phyloP scores from a whole-genome alignment of 2,888 invertebrate genomes.

The Lathronympha strigana region DNA sequence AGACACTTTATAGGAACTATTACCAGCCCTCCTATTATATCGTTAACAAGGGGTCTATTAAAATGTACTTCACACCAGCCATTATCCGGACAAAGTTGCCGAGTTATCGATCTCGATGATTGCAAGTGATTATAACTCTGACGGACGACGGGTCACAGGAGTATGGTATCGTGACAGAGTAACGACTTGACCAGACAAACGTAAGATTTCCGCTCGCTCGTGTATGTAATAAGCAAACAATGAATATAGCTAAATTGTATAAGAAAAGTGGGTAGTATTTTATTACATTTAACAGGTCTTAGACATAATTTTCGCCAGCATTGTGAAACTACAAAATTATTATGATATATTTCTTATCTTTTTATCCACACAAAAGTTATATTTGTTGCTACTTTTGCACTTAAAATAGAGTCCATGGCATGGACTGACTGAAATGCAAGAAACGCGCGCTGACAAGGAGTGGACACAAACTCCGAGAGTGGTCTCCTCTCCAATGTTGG shows the following conservation, averaged over 20 bases:
- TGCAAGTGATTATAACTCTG: slow-evolving; percentile 56
- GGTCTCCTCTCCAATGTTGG: neutral
- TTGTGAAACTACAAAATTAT: too few relatives aligned
- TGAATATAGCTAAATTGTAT: too few relatives aligned
- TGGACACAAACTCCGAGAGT: neutral
- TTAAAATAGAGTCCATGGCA: too few relatives aligned
- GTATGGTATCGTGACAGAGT: neutral
- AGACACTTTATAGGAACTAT: slow-evolving; percentile 1
- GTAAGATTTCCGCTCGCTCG: too few relatives aligned
- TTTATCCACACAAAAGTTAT: too few relatives aligned
- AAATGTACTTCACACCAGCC: slow-evolving; percentile 31
- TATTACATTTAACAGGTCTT: too few relatives aligned
- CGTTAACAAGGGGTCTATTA: slow-evolving; percentile 24
- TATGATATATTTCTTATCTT: too few relatives aligned
- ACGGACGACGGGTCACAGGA: slow-evolving; percentile 49
- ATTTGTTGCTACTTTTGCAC: too few relatives aligned
- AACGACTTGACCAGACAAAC: neutral
- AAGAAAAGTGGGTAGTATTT: too few relatives aligned
- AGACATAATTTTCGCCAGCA: too few relatives aligned
- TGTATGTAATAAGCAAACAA: too few relatives aligned
- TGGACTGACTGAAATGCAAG: too few relatives aligned
- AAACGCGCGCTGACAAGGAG: neutral
- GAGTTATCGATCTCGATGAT: slow-evolving; percentile 55
- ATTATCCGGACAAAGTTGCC: slow-evolving; percentile 46
- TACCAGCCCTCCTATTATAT: slow-evolving; percentile 14